Conservation (phyloP, 2,888 invertebrate genomes). For the Choristoneura rosaceana region DNA sequence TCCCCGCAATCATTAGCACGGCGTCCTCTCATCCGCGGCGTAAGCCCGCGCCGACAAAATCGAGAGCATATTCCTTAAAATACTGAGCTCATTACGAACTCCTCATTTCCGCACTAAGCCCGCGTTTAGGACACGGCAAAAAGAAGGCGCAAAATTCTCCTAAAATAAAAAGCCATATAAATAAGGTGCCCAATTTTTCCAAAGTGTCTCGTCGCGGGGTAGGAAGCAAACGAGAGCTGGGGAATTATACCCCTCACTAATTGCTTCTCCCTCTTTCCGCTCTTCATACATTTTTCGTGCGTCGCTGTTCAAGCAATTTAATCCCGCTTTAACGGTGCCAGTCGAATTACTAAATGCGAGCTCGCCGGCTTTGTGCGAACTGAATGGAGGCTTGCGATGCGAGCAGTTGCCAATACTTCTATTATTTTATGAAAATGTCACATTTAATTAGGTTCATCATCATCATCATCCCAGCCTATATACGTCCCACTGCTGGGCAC, state of each 20-base stretch:
- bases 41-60: constrained; percentile 5
- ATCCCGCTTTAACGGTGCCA: constrained; percentile 58
- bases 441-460: too few relatives aligned
- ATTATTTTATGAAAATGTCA: background rate
- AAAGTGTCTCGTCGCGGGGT: constrained; percentile 45
- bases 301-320: constrained; percentile 58
- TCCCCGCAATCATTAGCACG: background rate
- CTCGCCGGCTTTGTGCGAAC: constrained; percentile 43
- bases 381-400: constrained; percentile 20
- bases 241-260: constrained; percentile 55
- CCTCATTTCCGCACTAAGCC: constrained; percentile 40
- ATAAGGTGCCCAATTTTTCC: constrained; percentile 50
- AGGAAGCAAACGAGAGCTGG: constrained; percentile 53
- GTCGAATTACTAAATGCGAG: constrained; percentile 58
- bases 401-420: constrained; percentile 4
- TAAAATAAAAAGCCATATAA: constrained; percentile 42
- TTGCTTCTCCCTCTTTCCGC: constrained; percentile 48
- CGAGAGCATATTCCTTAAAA: constrained; percentile 28
- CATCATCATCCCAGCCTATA: too few relatives aligned
- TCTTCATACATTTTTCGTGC: constrained; percentile 61
- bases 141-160: constrained; percentile 27
- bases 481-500: too few relatives aligned
- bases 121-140: constrained; percentile 30
- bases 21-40: background rate
- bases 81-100: constrained; percentile 36